phyloP scores from a whole-genome alignment of 2,113 vertebrate species.

The Pelecanoides urinatrix region DNA sequence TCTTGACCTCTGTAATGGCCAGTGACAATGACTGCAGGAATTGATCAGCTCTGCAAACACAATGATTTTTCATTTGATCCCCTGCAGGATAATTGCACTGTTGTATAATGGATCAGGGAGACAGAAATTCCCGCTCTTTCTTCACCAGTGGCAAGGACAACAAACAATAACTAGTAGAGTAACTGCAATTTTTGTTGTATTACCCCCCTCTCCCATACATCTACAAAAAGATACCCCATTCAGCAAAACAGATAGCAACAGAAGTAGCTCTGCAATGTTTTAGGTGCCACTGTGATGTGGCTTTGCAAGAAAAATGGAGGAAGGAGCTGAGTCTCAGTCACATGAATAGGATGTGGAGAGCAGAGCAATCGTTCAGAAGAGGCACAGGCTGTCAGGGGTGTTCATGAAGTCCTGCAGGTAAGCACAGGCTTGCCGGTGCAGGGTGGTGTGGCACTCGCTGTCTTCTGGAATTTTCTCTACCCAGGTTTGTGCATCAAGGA shows the following conservation, averaged over 20 bases:
- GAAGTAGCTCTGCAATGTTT: neutral
- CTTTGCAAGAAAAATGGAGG: neutral
- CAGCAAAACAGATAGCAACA: neutral
- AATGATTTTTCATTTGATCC: neutral
- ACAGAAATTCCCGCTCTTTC: neutral
- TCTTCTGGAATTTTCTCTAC: slow-evolving; percentile 64
- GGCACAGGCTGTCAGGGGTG: neutral
- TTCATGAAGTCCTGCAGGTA: slow-evolving; percentile 54
- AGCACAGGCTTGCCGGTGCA: slow-evolving; percentile 45
- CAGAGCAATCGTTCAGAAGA: neutral
- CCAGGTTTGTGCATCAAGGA: slow-evolving; percentile 68
- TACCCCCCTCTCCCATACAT: neutral
- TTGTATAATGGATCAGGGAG: neutral
- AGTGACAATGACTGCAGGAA: neutral
- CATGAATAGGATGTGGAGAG: neutral
- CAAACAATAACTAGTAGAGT: neutral
- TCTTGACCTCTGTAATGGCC: neutral
- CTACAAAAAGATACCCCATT: neutral
- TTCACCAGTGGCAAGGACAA: neutral
- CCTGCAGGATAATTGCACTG: neutral
- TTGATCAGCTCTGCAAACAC: neutral
- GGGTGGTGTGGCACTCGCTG: slow-evolving; percentile 36
- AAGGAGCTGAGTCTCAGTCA: neutral
- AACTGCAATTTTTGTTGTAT: neutral
- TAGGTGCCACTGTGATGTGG: neutral